These are phyloP conservation scores for Austrofundulus limnaeus DNA, from an alignment of 2,113 vertebrate genomes.

Conservation along the genomic window DNA sequence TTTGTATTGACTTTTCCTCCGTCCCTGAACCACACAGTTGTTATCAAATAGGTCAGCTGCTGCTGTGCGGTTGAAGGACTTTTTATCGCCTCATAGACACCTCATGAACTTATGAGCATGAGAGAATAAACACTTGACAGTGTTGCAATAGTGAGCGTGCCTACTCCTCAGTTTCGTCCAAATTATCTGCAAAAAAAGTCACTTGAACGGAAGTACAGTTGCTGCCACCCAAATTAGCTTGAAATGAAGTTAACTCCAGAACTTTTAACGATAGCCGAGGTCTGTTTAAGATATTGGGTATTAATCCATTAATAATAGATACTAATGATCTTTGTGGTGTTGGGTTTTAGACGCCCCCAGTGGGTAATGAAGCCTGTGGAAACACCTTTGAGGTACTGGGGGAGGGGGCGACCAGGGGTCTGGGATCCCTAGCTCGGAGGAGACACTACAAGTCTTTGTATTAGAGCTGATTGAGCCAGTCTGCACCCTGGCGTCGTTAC, in stretches of 20 bases:
- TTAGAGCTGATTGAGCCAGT: slow-evolving; percentile 77
- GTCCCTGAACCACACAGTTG: slow-evolving; percentile 58
- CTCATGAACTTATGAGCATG: slow-evolving; percentile 51
- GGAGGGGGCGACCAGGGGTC: too few relatives aligned
- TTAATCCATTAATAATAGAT: slow-evolving; percentile 83
- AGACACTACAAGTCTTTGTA: slow-evolving; percentile 77
- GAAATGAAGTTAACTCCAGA: slow-evolving; percentile 68
- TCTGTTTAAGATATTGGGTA: slow-evolving; percentile 74
- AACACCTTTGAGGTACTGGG: slow-evolving; percentile 78
- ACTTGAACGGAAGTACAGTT: slow-evolving; percentile 53
- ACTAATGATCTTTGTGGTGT: slow-evolving; percentile 76
- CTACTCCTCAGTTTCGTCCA: slow-evolving; percentile 24
- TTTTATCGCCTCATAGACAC: slow-evolving; percentile 58
- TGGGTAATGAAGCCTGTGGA: slow-evolving; percentile 73
- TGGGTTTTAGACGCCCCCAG: slow-evolving; percentile 69
- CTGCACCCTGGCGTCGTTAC: slow-evolving; percentile 67
- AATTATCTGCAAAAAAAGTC: slow-evolving; percentile 56
- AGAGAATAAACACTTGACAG: slow-evolving; percentile 42
- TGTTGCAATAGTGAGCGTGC: slow-evolving; percentile 14
- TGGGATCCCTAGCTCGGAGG: slow-evolving; percentile 53
- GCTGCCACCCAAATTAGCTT: slow-evolving; percentile 55
- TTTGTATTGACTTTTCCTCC: slow-evolving; percentile 63
- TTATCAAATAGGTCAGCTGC: slow-evolving; percentile 66
- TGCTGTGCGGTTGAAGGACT: slow-evolving; percentile 48
- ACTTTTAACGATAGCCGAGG: slow-evolving; percentile 78